Percentiles rank a stretch among this genome's conserved stretches.
phyloP scores from a whole-genome alignment of 2,113 vertebrate species.

The Nothoprocta perdicaria region DNA sequence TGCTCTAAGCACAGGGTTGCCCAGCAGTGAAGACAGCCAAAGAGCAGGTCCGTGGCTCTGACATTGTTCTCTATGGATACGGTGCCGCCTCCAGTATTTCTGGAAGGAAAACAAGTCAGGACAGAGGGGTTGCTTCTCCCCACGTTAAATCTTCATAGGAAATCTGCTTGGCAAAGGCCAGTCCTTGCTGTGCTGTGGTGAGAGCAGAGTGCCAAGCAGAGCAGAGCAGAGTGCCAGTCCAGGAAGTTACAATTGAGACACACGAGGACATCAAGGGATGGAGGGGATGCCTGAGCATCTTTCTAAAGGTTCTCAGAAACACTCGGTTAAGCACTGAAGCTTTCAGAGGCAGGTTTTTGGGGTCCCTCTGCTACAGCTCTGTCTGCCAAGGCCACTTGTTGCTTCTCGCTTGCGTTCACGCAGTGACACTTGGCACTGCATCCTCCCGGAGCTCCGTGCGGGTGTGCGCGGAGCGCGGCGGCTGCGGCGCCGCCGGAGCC shows the following conservation, averaged over 20 bases:
- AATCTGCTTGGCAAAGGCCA: not conserved
- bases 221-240: not conserved
- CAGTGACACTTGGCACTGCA: not conserved
- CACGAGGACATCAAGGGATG: not conserved
- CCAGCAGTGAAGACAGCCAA: not conserved
- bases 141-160: not conserved
- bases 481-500: not conserved
- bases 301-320: not conserved
- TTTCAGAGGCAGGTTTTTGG: not conserved
- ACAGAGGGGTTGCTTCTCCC: not conserved
- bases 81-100: not conserved
- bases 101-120: not conserved
- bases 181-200: accelerated
- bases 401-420: accelerated
- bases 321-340: not conserved
- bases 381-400: not conserved
- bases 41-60: accelerated
- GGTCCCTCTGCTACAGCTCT: not conserved
- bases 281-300: not conserved
- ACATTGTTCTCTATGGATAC: not conserved
- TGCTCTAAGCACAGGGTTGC: no score
- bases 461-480: not conserved
- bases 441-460: not conserved
- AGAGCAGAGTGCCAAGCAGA: not conserved
- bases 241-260: not conserved